These are phyloP conservation scores for Atta colombica DNA, from an alignment of 1,140 invertebrate genomes.

Conservation along the genomic window DNA sequence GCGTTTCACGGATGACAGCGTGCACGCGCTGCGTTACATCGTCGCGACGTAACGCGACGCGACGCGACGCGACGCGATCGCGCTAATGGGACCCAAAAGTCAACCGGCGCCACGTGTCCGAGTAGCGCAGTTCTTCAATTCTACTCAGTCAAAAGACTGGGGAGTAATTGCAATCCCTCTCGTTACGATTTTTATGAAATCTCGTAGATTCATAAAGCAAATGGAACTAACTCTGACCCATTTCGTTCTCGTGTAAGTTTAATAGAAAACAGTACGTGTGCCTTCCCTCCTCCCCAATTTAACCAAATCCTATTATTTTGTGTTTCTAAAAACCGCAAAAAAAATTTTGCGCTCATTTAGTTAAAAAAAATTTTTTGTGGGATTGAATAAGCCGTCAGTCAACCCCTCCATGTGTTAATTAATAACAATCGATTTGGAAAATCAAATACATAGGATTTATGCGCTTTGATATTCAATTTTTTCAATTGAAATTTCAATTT, in stretches of 20 bases:
- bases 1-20: constrained; percentile 76
- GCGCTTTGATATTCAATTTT: too few relatives aligned
- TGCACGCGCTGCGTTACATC: constrained; percentile 47
- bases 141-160: constrained; percentile 26
- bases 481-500: too few relatives aligned
- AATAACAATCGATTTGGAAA: too few relatives aligned
- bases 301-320: too few relatives aligned
- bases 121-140: constrained; percentile 55
- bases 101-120: constrained; percentile 72
- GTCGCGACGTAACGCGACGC: constrained; percentile 54
- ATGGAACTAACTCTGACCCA: not conserved
- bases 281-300: too few relatives aligned
- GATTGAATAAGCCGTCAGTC: too few relatives aligned
- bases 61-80: constrained; percentile 55
- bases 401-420: too few relatives aligned
- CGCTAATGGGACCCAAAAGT: constrained; percentile 72
- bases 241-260: not conserved
- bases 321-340: too few relatives aligned
- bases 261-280: not conserved
- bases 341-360: too few relatives aligned
- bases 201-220: not conserved
- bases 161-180: constrained; percentile 10
- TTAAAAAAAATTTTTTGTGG: too few relatives aligned
- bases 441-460: too few relatives aligned
- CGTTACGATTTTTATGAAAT: not conserved